Evolutionary conservation across 2,797 vertebrate genomes (phyloP).

Genomic region (Oreochromis mossambicus): DNA sequence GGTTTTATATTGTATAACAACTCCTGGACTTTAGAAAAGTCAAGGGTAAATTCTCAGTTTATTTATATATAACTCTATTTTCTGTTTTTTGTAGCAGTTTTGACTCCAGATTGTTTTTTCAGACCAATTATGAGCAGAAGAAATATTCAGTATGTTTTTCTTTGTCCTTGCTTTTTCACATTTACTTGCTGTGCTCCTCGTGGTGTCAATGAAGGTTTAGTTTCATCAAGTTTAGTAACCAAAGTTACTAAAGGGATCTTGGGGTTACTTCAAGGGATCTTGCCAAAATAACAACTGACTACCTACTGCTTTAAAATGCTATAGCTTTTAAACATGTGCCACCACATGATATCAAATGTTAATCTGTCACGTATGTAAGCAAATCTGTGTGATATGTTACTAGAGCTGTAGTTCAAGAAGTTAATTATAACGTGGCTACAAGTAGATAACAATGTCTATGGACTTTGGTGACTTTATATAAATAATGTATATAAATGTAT

Average conservation of each 20-base stretch:
- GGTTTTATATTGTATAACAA: slow-evolving; percentile 12
- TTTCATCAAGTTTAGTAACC: slow-evolving; percentile 16
- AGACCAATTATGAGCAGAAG: slow-evolving; percentile 14
- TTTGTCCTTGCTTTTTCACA: slow-evolving; percentile 20
- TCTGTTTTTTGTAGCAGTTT: slow-evolving; percentile 10
- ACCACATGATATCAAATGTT: slow-evolving; percentile 11
- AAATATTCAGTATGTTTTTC: background rate
- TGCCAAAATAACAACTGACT: slow-evolving; percentile 57
- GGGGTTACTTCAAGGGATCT: slow-evolving; percentile 12
- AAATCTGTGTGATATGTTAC: slow-evolving; percentile 28
- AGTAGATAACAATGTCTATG: slow-evolving; percentile 39
- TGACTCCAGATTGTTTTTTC: slow-evolving; percentile 21
- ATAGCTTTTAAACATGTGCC: slow-evolving; percentile 15
- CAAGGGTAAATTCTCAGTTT: slow-evolving; percentile 6
- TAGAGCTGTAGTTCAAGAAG: slow-evolving; percentile 24
- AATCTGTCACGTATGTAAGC: slow-evolving; percentile 14
- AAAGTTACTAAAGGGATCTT: background rate
- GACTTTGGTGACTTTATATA: slow-evolving; percentile 63
- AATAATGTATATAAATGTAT: slow-evolving; percentile 79
- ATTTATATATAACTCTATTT: slow-evolving; percentile 42
- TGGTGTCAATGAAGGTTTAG: background rate
- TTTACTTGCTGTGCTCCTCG: slow-evolving; percentile 18
- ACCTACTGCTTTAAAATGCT: slow-evolving; percentile 47
- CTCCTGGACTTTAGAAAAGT: slow-evolving; percentile 18
- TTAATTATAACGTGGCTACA: slow-evolving; percentile 33